These are phyloP conservation scores for Albula glossodonta DNA, from an alignment of 2,113 vertebrate species.

Conservation along the genomic window DNA sequence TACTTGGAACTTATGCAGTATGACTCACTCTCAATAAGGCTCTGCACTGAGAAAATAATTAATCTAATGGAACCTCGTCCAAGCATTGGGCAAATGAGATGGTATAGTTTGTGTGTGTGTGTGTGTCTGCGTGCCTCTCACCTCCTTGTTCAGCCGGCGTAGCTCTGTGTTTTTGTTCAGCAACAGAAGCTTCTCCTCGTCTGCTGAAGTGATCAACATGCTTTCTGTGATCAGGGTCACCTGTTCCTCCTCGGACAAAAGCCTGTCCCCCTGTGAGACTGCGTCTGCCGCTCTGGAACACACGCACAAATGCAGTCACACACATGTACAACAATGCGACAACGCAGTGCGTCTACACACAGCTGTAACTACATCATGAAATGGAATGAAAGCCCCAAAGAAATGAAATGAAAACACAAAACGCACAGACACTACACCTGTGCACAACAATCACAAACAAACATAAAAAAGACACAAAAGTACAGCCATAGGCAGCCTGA, in stretches of 20 bases:
- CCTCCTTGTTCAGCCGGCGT: conserved; percentile 73
- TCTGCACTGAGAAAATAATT: too few relatives aligned
- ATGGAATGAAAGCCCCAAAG: too few relatives aligned
- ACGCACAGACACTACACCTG: background rate
- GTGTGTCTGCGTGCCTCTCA: conserved; percentile 34
- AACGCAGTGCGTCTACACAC: too few relatives aligned
- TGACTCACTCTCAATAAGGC: too few relatives aligned
- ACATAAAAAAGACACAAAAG: too few relatives aligned
- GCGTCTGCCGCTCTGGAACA: conserved; percentile 45
- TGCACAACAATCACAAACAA: background rate
- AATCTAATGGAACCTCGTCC: background rate
- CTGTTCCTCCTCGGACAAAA: conserved; percentile 65
- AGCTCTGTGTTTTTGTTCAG: conserved; percentile 76
- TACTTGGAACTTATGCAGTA: too few relatives aligned
- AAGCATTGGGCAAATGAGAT: too few relatives aligned
- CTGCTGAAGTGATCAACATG: conserved; percentile 71
- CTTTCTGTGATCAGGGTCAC: conserved; percentile 76
- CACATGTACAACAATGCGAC: conserved; percentile 10
- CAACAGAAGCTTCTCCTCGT: conserved; percentile 75
- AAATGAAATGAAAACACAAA: background rate
- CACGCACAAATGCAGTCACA: conserved; percentile 6
- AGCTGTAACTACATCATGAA: too few relatives aligned
- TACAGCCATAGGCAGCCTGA: background rate
- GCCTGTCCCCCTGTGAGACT: conserved; percentile 38
- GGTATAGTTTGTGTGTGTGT: background rate